These are phyloP conservation scores for Chalcis sispes DNA, from an alignment of 2,888 invertebrate genomes.

Conservation along the genomic window DNA sequence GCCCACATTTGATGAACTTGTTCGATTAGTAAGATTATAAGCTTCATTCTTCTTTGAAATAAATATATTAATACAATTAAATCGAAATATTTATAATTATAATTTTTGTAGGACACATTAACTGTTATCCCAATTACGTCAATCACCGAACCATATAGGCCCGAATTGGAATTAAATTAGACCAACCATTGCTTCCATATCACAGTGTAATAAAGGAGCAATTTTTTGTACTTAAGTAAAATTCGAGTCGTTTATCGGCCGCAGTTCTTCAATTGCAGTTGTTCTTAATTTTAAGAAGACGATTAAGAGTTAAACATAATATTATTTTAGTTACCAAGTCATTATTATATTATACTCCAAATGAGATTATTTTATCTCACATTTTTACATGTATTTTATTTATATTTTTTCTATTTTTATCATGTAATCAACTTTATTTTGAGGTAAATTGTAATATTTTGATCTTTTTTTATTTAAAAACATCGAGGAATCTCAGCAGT, in stretches of 20 bases:
- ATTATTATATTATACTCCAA: constrained; percentile 19
- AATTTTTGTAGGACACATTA: constrained; percentile 69
- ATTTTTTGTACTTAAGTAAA: constrained; percentile 43
- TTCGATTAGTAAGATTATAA: constrained; percentile 71
- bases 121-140: constrained; percentile 74
- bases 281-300: constrained; percentile 5
- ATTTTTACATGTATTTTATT: constrained; percentile 43
- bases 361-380: constrained; percentile 36
- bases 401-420: constrained; percentile 22
- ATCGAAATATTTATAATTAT: background rate
- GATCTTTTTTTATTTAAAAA: constrained; percentile 8
- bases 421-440: constrained; percentile 3
- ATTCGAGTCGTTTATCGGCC: constrained; percentile 41
- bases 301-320: constrained; percentile 23
- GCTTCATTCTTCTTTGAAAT: background rate
- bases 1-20: constrained; percentile 83
- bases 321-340: constrained; percentile 50
- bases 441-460: background rate
- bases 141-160: constrained; percentile 71
- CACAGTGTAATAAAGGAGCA: background rate
- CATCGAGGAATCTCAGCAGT: constrained; percentile 36
- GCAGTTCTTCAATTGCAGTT: constrained; percentile 41
- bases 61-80: constrained; percentile 4
- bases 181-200: background rate
- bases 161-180: constrained; percentile 71